Evolutionary conservation across 2,797 vertebrate genomes (phyloP), one percentile per base, ranked within the genome.

Genomic region (Melanotaenia trifasciata): DNA sequence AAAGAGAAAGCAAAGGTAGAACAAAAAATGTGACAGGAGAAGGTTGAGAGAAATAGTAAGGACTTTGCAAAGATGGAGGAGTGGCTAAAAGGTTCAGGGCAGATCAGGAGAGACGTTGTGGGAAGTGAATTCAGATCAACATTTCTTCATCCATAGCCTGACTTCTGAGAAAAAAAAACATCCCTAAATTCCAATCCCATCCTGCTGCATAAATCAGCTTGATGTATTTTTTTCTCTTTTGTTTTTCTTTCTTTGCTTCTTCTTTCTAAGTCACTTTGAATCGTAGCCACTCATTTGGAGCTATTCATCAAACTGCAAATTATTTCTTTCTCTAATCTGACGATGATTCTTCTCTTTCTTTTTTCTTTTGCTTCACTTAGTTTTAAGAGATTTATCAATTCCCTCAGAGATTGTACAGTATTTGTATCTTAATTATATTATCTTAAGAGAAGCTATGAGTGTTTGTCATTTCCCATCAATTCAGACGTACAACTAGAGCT

Each of bases 101-200:
- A 89, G 88, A 88, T 90, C 87, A 82, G 90, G 90, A 89, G 78
- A 87, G 84, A 88, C 83, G 66, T 85, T 90, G 89, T 85, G 84
- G 85, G 85, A 90, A 85, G 90, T 91, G 92, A 88, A 87, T 90
- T 93, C 86, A 51, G 91, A 90, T 90, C 89, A 90, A 91, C 85
- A 86, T 84, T 91, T 93, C 92, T 94, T 94, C 90, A 93, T 91
- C 91, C 92, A 92, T 92, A 90, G 91, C 89, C 91, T 93, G 92
- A 93, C 90, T 83, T 91, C 84, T 91, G 86, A 90, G 84, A 81
- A 30, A 85, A 84, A 82, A 90, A 84, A 89, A 85, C 72, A 57
- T 76, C 72, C 80, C 84, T 87, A 77, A 72, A 86, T 80, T 84
- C 76, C 82, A 89, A 88, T 86, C 83, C 85, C 77, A 73, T 84